Evolutionary conservation across 2,113 vertebrate genomes (phyloP).

Genomic region (Myanophis thanlyinensis): DNA sequence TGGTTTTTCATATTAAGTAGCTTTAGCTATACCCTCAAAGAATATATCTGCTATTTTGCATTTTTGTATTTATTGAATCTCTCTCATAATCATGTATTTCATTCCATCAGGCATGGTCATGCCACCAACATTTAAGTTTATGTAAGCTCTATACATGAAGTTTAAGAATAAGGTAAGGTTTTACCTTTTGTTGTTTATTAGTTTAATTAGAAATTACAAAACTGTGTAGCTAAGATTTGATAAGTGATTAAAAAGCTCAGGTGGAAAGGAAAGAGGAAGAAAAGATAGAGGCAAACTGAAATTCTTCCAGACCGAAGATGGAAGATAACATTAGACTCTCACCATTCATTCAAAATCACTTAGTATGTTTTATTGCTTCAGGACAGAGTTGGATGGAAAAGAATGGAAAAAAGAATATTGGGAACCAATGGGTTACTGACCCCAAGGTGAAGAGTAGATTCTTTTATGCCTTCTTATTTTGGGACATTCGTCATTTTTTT

Average conservation of each 20-base stretch:
- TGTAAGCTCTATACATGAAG: not conserved
- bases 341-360: not conserved
- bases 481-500: not conserved
- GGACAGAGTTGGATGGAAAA: not conserved
- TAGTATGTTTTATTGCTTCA: not conserved
- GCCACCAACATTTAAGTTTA: not conserved
- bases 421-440: not conserved
- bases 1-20: not conserved
- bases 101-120: not conserved
- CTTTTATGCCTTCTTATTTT: not conserved
- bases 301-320: not conserved
- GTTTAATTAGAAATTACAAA: not conserved
- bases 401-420: not conserved
- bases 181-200: not conserved
- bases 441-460: not conserved
- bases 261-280: not conserved
- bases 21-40: not conserved
- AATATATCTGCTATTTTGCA: not conserved
- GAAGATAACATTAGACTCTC: not conserved
- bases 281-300: not conserved
- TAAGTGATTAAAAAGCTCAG: not conserved
- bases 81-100: not conserved
- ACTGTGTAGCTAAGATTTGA: not conserved
- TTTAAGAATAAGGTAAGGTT: not conserved
- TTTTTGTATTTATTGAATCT: not conserved